Conservation (phyloP, 1,140 invertebrate species). For the Atta cephalotes region DNA sequence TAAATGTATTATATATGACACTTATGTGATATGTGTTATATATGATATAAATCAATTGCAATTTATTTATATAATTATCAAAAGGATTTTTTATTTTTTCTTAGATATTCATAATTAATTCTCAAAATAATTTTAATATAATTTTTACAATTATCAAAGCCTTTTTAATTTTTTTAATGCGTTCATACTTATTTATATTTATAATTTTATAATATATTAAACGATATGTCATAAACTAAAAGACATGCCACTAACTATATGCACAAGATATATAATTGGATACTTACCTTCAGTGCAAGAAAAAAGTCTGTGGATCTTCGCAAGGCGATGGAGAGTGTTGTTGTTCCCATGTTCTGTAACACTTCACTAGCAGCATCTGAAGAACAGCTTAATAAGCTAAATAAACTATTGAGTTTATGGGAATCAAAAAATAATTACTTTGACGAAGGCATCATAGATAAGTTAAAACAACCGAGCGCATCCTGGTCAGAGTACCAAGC, state of each 20-base stretch:
- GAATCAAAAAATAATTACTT: slow-evolving; percentile 98
- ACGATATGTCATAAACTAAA: slow-evolving; percentile 5
- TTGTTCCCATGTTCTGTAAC: slow-evolving; percentile 98
- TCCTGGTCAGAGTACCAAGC: slow-evolving; percentile 95
- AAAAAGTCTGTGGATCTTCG: slow-evolving; percentile 97
- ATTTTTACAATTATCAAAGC: background rate
- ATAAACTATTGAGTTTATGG: slow-evolving; percentile 97
- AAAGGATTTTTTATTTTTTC: background rate
- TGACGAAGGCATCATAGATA: slow-evolving; percentile 93
- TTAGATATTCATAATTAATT: background rate
- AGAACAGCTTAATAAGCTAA: slow-evolving; percentile 95
- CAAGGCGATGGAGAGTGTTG: slow-evolving; percentile 95
- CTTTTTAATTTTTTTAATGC: background rate
- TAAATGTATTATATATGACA: slow-evolving; percentile 44
- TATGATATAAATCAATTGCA: background rate
- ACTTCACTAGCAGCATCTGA: slow-evolving; percentile 93
- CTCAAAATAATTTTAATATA: background rate
- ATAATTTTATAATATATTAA: background rate
- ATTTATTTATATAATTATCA: background rate
- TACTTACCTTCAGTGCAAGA: slow-evolving; percentile 91
- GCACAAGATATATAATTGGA: slow-evolving; percentile 70
- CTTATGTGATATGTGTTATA: slow-evolving; percentile 15
- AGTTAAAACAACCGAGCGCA: slow-evolving; percentile 91
- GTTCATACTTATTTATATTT: slow-evolving; percentile 1
- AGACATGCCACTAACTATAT: background rate